phyloP scores from a whole-genome alignment of 2,113 vertebrate species.

The Thermophis baileyi region DNA sequence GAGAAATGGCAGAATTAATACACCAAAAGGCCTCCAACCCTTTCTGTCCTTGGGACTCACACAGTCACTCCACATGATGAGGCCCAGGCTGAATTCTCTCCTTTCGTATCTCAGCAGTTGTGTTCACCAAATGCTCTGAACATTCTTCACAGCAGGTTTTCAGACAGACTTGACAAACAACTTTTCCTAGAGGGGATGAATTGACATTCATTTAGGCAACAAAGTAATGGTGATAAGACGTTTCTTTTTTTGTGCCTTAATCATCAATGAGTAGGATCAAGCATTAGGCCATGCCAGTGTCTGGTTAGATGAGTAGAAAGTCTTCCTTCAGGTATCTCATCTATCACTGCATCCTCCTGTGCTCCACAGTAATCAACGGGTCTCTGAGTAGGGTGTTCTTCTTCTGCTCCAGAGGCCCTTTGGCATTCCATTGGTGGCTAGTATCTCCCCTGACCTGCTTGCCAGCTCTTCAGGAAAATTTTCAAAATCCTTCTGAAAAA shows the following conservation, averaged over 20 bases:
- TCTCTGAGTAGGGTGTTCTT: not conserved
- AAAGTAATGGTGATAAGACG: not conserved
- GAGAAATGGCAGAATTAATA: no score
- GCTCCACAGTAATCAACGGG: not conserved
- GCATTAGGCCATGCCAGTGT: not conserved
- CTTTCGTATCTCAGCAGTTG: no score
- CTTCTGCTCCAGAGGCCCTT: not conserved
- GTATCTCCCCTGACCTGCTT: not conserved
- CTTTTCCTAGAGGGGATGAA: not conserved
- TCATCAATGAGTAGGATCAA: not conserved
- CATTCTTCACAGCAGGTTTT: not conserved
- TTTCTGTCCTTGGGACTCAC: no score
- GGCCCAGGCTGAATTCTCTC: no score
- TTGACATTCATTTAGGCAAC: not conserved
- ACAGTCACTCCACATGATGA: no score
- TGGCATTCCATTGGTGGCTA: no score
- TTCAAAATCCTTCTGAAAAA: not conserved
- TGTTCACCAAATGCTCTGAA: not conserved
- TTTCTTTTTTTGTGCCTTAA: not conserved
- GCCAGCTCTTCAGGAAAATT: not conserved
- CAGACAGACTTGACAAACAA: not conserved
- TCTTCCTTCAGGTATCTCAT: not conserved
- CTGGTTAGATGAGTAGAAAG: not conserved
- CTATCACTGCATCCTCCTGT: not conserved
- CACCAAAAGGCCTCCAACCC: no score